These are phyloP conservation scores for Augiades crinisus DNA, from an alignment of 2,888 invertebrate species.

Conservation along the genomic window DNA sequence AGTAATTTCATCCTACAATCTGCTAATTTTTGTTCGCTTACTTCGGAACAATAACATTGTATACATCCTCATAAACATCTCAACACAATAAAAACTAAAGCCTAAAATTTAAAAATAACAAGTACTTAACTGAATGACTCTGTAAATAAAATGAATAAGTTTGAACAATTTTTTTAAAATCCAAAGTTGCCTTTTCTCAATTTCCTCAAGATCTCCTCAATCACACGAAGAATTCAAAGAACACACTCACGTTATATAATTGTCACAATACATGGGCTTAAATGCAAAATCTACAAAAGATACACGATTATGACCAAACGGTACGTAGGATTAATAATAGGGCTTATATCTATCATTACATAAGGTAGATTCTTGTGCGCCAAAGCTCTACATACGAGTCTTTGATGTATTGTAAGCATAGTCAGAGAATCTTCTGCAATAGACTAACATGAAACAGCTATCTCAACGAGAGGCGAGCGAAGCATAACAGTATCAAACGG, in stretches of 20 bases:
- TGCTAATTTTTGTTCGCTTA: too few relatives aligned
- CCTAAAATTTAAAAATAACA: too few relatives aligned
- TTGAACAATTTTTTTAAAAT: too few relatives aligned
- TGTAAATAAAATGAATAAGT: too few relatives aligned
- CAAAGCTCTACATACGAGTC: conserved; percentile 65
- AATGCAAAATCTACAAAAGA: conserved; percentile 75
- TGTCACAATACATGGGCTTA: conserved; percentile 76
- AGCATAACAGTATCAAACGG: neutral
- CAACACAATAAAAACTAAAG: too few relatives aligned
- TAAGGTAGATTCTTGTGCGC: conserved; percentile 57
- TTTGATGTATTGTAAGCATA: conserved; percentile 60
- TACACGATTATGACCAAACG: conserved; percentile 73
- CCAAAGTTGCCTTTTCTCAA: too few relatives aligned
- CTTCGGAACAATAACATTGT: too few relatives aligned
- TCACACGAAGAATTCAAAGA: conserved; percentile 47
- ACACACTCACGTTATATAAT: conserved; percentile 70
- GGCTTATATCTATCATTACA: conserved; percentile 59
- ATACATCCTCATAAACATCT: too few relatives aligned
- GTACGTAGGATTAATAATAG: conserved; percentile 68
- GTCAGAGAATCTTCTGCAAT: conserved; percentile 40
- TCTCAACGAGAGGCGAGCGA: neutral
- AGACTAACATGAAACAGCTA: conserved; percentile 20
- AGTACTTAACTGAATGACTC: neutral
- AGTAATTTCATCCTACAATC: too few relatives aligned
- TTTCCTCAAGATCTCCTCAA: conserved; percentile 3